Base-by-base conservation (phyloP, 2,113 vertebrate genomes). In the Ctenodactylus gundi region DNA sequence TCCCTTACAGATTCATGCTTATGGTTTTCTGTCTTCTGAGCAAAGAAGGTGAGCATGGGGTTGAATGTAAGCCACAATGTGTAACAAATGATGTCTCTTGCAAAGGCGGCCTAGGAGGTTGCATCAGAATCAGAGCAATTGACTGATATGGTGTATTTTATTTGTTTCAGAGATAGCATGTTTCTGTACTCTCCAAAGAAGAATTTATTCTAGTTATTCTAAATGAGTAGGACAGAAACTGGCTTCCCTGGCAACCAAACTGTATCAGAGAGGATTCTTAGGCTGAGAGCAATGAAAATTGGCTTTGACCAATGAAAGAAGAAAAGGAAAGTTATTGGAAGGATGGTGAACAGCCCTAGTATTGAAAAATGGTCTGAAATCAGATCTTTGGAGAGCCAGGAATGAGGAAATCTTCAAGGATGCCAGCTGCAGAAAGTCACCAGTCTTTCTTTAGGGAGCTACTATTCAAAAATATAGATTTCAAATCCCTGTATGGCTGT, bases 281-380 rank as follows among this genome's bases (percentile, higher is more conserved):
- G 49, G 29, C 29, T 91, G 39, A 84, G 77, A 90, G 15, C 12
- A 88, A n/a, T 34, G 83, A 72, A 97, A 94, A 92, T 70, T 31
- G 85, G 73, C 13, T 94, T 29, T 88, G 77, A 80, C 7, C 29
- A n/a, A 41, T 77, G 76, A 88, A 83, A 65, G 21, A 89, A 88
- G 76, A 58, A 77, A 72, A 73, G 13, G 4, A 20, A 25, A 62
- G 6, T 41, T 62, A 60, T 77, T 81, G 51, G 55, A 75, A 95
- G 53, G 27, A 67, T 25, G 64, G 36, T 46, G 31, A 77, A 49
- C 21, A 67, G 27, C 7, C 29, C 7, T 78, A 46, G 18, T 17
- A 58, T 31, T 86, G 81, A 82, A 76, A 80, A 65, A 68, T 57
- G 62, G 65, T 10, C 23, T 62, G 67, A 84, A 84, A 76, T 53